These are phyloP conservation scores for Amphiprion percula DNA, from an alignment of 2,113 vertebrate species.

Conservation along the genomic window DNA sequence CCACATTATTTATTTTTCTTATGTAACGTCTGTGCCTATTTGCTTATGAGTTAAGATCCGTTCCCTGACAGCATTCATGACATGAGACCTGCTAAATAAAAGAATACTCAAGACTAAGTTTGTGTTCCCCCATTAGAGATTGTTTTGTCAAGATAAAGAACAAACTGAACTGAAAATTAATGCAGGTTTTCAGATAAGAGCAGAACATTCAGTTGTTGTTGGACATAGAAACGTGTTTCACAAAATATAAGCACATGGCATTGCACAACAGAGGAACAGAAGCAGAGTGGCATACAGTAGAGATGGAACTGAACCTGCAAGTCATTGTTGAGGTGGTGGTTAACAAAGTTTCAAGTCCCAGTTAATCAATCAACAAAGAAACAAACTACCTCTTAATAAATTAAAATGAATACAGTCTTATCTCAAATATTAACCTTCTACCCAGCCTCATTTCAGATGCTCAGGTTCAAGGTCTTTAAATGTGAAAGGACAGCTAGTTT, in stretches of 20 bases:
- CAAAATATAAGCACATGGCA: too few species aligned
- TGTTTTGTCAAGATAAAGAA: too few species aligned
- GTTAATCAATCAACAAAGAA: not conserved
- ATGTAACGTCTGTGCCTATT: too few species aligned
- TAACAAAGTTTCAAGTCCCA: too few species aligned
- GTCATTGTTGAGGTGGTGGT: not conserved
- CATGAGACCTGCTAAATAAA: too few species aligned
- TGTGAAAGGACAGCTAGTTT: slow-evolving; percentile 16
- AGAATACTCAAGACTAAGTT: too few species aligned
- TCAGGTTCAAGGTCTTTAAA: not conserved
- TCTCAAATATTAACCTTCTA: not conserved
- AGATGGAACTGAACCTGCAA: not conserved
- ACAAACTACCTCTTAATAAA: not conserved
- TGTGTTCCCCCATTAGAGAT: too few species aligned
- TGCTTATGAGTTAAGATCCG: too few species aligned
- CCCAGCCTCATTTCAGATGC: too few species aligned
- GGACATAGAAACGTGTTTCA: not conserved
- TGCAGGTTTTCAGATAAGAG: not conserved
- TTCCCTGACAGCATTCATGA: too few species aligned
- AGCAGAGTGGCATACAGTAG: not conserved
- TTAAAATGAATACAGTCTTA: too few species aligned
- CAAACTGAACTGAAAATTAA: not conserved
- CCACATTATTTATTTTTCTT: too few species aligned
- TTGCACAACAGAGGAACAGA: not conserved
- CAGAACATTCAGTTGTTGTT: not conserved